Conservation (phyloP, 2,797 vertebrate genomes). For the Hoplostethus atlanticus region DNA sequence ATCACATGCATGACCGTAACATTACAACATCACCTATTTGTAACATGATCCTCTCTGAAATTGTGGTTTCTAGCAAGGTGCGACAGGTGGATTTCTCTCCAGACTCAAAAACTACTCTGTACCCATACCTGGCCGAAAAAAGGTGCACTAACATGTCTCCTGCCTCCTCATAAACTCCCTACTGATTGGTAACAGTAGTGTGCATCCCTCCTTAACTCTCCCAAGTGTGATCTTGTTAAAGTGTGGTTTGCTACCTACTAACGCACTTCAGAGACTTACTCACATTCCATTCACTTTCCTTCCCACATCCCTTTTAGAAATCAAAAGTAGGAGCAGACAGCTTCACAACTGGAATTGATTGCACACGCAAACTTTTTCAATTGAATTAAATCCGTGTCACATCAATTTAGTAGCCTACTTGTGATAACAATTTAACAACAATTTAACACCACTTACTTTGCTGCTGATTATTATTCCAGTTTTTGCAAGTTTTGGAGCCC, state of each 20-base stretch:
- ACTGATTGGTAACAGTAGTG: slow-evolving; percentile 57
- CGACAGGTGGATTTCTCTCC: slow-evolving; percentile 88
- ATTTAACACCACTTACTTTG: slow-evolving; percentile 11
- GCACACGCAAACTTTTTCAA: not conserved
- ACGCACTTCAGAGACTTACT: slow-evolving; percentile 49
- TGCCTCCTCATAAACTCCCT: slow-evolving; percentile 3
- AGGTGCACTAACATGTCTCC: slow-evolving; percentile 86
- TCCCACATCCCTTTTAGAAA: slow-evolving; percentile 11
- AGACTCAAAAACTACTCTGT: slow-evolving; percentile 90
- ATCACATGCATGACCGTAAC: slow-evolving; percentile 23
- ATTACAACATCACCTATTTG: slow-evolving; percentile 2
- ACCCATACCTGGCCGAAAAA: slow-evolving; percentile 88
- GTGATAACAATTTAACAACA: not conserved
- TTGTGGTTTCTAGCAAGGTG: slow-evolving; percentile 90
- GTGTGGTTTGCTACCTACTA: slow-evolving; percentile 69
- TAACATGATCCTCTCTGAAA: slow-evolving; percentile 79
- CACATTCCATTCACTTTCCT: slow-evolving; percentile 31
- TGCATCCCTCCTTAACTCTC: slow-evolving; percentile 27
- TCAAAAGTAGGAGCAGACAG: slow-evolving; percentile 1
- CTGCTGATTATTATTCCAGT: not conserved
- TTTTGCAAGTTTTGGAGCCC: not conserved
- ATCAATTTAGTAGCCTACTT: not conserved
- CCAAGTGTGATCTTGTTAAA: slow-evolving; percentile 49
- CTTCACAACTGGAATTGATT: slow-evolving; percentile 1
- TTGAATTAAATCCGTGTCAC: not conserved